These are phyloP conservation scores for Mormyrus lacerda DNA, from an alignment of 2,113 vertebrate genomes.

Conservation along the genomic window DNA sequence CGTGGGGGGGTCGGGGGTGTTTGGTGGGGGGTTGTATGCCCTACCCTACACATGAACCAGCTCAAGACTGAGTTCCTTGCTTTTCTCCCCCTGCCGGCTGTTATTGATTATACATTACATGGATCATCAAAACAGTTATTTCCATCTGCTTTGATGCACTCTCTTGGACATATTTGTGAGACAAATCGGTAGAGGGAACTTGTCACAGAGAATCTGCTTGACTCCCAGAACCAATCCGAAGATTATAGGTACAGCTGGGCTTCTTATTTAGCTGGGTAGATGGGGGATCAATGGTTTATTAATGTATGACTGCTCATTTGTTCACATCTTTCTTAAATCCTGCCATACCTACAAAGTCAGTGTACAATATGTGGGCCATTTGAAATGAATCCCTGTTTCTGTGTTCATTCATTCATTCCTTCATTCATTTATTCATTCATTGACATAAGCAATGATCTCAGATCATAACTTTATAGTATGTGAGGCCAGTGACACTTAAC, in stretches of 20 bases:
- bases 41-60: background rate
- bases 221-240: background rate
- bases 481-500: background rate
- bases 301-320: background rate
- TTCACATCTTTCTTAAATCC: background rate
- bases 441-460: background rate
- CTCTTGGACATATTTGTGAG: background rate
- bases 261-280: background rate
- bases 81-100: background rate
- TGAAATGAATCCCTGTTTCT: background rate
- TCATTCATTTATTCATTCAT: background rate
- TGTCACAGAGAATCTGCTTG: background rate
- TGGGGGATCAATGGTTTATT: background rate
- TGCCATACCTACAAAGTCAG: background rate
- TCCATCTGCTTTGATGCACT: background rate
- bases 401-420: background rate
- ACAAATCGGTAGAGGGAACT: background rate
- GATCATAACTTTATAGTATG: background rate
- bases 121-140: background rate
- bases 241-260: background rate
- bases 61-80: background rate
- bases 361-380: background rate
- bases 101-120: slow-evolving; percentile 5
- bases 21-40: background rate
- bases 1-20: background rate